Conservation (phyloP, 2,888 invertebrate species). For the Globia sparganii region DNA sequence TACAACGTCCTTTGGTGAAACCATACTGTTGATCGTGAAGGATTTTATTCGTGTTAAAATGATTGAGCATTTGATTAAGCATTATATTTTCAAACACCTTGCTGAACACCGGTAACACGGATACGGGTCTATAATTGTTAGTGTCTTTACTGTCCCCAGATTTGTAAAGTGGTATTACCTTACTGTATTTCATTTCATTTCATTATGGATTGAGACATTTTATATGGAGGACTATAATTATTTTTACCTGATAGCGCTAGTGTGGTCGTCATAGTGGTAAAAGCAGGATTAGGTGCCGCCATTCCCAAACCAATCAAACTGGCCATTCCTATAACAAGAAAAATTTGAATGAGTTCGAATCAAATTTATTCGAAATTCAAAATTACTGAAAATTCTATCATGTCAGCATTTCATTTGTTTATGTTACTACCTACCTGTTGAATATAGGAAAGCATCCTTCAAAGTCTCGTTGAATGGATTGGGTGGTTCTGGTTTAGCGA, state of each 20-base stretch:
- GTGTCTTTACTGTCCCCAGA: too few species aligned
- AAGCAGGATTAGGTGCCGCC: constrained; percentile 95
- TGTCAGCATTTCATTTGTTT: neutral
- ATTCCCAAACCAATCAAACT: constrained; percentile 92
- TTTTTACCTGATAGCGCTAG: constrained; percentile 93
- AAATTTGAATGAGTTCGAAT: neutral
- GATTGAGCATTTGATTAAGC: too few species aligned
- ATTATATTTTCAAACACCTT: too few species aligned
- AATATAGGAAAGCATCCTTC: constrained; percentile 92
- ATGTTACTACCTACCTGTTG: constrained; percentile 89
- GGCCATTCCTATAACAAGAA: constrained; percentile 90
- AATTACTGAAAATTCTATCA: neutral
- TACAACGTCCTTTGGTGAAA: too few species aligned
- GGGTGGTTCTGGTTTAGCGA: constrained; percentile 85
- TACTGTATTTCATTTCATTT: too few species aligned
- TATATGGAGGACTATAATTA: neutral
- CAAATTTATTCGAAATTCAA: constrained; percentile 7
- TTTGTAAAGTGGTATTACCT: too few species aligned
- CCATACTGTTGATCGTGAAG: too few species aligned
- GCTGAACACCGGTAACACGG: too few species aligned
- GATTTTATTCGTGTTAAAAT: too few species aligned
- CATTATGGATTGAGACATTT: too few species aligned
- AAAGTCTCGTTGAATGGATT: constrained; percentile 93
- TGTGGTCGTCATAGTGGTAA: constrained; percentile 96
- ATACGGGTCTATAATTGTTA: too few species aligned